phyloP scores from a whole-genome alignment of 2,113 vertebrate genomes.

The Sander vitreus region DNA sequence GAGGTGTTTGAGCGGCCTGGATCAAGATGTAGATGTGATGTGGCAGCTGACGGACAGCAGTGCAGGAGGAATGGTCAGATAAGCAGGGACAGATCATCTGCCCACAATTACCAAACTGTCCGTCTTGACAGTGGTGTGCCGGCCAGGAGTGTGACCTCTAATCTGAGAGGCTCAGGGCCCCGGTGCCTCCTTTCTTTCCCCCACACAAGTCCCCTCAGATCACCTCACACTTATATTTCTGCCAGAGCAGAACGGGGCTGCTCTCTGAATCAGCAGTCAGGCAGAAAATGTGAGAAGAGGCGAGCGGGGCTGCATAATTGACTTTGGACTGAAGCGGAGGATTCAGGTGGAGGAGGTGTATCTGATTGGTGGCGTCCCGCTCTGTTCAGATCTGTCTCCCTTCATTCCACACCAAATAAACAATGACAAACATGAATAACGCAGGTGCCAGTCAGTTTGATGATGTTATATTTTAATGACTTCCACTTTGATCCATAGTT shows the following conservation, averaged over 20 bases:
- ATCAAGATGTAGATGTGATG: conserved; percentile 48
- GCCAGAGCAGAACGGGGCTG: conserved; percentile 30
- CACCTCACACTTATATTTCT: conserved; percentile 63
- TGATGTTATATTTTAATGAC: conserved; percentile 46
- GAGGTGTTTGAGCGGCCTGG: conserved; percentile 6
- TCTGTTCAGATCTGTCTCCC: conserved; percentile 43
- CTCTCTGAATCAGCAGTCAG: conserved; percentile 59
- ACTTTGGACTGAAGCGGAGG: conserved; percentile 52
- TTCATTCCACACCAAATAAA: conserved; percentile 51
- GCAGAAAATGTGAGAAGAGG: conserved; percentile 63
- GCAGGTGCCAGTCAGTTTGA: conserved; percentile 38
- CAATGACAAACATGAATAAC: conserved; percentile 40
- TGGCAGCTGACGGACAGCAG: conserved; percentile 64
- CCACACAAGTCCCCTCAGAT: conserved; percentile 60
- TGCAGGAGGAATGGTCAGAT: conserved; percentile 14
- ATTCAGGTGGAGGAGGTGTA: conserved; percentile 57
- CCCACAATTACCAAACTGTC: conserved; percentile 65
- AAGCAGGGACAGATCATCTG: conserved; percentile 4
- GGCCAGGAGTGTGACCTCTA: conserved; percentile 46
- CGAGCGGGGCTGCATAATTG: conserved; percentile 59
- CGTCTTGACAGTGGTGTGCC: conserved; percentile 19
- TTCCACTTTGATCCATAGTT: background rate
- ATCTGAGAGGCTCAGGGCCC: conserved; percentile 31
- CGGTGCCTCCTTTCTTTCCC: background rate
- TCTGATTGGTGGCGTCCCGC: conserved; percentile 56